Base-by-base conservation (phyloP, 2,888 invertebrate species). In the Onchidella celtica region DNA sequence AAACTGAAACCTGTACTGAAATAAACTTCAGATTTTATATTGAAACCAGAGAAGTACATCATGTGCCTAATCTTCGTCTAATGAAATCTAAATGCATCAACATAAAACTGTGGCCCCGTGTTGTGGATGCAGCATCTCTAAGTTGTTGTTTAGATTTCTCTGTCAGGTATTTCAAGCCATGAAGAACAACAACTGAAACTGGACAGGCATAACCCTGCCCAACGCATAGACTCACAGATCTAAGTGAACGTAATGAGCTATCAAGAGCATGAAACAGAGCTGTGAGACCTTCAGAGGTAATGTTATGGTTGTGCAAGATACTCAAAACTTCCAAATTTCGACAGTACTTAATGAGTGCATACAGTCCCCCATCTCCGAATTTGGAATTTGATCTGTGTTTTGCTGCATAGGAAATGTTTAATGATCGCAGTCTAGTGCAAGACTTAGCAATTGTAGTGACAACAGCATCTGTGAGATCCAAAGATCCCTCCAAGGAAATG, bases 161-260 rank as follows among this genome's bases (percentile, higher is more conserved):
- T 69, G 81, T 75, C n/a, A 81, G 55, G 34, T 81, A 59, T 34
- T 81, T 81, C 38, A 81, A 6, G 14, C 81, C 74, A 81, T 81
- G 68, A 21, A 61, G 40, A 34, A 29, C 68, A 38, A 68, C 55
- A 1, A 69, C 36, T 57, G 81, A 55, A n/a, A 69, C 34, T 3
- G 63, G 55, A 29, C 81, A 81, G n/a, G 73, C 32, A 61, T 75
- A 81, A n/a, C 73, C 69, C 21, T 27, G 36, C 14, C 81, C 81
- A n/a, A 81, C 74, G 69, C 81, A 75, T 1, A 81, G 40, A 38
- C 81, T 81, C 9, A 81, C 24, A n/a, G 81, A 68, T 14, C 14
- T 34, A 14, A 81, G 75, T 21, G 66, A 63, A 3, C 75, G 47
- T 34, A 81, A 47, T n/a, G 81, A 57, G n/a, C 38, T 68, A 59